phyloP scores from a whole-genome alignment of 2,797 vertebrate species.

The Loriculus beryllinus region DNA sequence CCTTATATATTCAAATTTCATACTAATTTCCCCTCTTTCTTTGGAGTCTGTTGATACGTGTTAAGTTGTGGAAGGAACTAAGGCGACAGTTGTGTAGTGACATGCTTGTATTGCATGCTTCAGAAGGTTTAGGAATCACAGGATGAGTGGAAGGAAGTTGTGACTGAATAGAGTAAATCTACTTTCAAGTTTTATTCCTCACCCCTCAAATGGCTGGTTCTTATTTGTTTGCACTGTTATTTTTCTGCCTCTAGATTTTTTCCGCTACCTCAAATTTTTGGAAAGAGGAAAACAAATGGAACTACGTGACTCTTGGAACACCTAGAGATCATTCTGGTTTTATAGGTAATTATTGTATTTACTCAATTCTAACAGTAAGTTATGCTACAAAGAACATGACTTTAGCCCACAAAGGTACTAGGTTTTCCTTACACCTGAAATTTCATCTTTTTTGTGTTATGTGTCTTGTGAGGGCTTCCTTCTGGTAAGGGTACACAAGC shows the following conservation, averaged over 20 bases:
- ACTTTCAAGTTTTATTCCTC: background rate
- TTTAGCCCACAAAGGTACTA: background rate
- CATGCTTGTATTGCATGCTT: background rate
- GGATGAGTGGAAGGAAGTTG: background rate
- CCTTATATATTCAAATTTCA: background rate
- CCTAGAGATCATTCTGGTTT: background rate
- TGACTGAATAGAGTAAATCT: background rate
- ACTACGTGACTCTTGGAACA: background rate
- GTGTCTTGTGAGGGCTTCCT: background rate
- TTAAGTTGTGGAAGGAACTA: background rate
- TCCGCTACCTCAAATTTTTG: background rate
- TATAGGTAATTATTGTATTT: slow-evolving; percentile 33
- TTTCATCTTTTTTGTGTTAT: background rate
- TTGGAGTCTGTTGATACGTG: background rate
- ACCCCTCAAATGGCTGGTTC: background rate
- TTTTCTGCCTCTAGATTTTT: slow-evolving; percentile 26
- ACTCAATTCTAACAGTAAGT: background rate
- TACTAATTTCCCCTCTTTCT: background rate
- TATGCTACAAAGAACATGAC: background rate
- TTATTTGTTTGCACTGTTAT: background rate
- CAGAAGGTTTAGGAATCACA: background rate
- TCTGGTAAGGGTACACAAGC: background rate
- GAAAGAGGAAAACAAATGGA: slow-evolving; percentile 28
- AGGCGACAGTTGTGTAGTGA: background rate
- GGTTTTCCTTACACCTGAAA: background rate